Percentiles rank a stretch among this genome's conserved stretches.
Conservation (phyloP, 2,113 vertebrate species). For the Girardinichthys multiradiatus region DNA sequence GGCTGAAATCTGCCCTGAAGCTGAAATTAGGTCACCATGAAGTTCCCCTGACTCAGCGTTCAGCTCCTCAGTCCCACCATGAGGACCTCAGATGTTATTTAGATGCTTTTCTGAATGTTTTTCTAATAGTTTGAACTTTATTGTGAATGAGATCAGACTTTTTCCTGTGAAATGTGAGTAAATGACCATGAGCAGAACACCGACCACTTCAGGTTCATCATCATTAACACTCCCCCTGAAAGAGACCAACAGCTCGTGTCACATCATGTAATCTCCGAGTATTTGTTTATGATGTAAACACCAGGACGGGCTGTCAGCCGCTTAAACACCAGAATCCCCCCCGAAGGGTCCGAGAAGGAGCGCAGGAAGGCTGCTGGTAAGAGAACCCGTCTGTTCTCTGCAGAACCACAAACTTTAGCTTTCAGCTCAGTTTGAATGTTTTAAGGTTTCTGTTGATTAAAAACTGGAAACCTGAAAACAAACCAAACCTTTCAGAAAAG, state of each 20-base stretch:
- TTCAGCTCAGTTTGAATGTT: neutral
- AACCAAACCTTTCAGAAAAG: neutral
- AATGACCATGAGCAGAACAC: fast-evolving
- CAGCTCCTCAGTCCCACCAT: no score
- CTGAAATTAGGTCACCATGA: neutral
- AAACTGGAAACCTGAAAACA: neutral
- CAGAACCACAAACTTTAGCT: neutral
- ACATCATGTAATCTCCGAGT: constrained; percentile 20
- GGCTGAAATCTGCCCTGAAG: neutral
- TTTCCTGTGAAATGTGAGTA: neutral
- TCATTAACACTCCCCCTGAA: constrained; percentile 12
- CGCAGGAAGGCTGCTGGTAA: neutral
- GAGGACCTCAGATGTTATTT: no score
- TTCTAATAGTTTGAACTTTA: neutral
- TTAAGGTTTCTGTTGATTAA: neutral
- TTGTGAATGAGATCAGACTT: neutral
- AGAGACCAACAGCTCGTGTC: constrained; percentile 19
- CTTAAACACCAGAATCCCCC: neutral
- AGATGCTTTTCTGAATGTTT: no score
- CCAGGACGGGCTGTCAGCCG: neutral
- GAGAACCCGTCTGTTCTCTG: neutral
- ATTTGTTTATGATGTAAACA: constrained; percentile 32
- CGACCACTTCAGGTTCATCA: constrained; percentile 2
- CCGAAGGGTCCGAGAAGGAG: neutral
- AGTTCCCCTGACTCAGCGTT: neutral